Evolutionary conservation across 2,113 vertebrate genomes (phyloP).

Genomic region (Chlorocebus sabaeus): DNA sequence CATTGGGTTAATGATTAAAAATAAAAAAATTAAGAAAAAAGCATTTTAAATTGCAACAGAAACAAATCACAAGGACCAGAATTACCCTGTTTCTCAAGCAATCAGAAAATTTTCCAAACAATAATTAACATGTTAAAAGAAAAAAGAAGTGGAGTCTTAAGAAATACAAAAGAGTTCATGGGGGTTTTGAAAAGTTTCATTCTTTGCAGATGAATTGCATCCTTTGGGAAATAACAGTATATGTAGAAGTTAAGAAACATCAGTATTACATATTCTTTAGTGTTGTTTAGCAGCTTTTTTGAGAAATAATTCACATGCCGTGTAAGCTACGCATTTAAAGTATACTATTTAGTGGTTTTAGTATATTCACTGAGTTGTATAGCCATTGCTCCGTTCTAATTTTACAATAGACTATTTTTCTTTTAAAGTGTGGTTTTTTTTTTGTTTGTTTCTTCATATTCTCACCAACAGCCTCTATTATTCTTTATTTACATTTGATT

Average conservation of each 20-base stretch:
- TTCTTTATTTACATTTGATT: neutral
- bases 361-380: neutral
- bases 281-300: neutral
- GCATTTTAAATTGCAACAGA: neutral
- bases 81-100: neutral
- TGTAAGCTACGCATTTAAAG: neutral
- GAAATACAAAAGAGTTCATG: neutral
- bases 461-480: neutral
- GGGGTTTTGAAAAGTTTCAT: neutral
- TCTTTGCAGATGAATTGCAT: neutral
- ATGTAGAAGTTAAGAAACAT: neutral
- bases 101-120: neutral
- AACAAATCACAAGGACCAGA: neutral
- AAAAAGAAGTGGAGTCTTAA: neutral
- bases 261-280: neutral
- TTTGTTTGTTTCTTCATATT: neutral
- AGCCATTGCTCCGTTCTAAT: neutral
- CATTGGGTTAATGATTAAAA: neutral
- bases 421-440: neutral
- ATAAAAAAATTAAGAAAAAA: neutral
- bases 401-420: neutral
- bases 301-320: neutral
- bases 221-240: neutral
- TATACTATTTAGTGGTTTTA: neutral
- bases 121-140: neutral